Percentiles rank a stretch among this genome's conserved stretches.
phyloP scores from a whole-genome alignment of 1,140 invertebrate species.

The Yoshiicerus persimilis region DNA sequence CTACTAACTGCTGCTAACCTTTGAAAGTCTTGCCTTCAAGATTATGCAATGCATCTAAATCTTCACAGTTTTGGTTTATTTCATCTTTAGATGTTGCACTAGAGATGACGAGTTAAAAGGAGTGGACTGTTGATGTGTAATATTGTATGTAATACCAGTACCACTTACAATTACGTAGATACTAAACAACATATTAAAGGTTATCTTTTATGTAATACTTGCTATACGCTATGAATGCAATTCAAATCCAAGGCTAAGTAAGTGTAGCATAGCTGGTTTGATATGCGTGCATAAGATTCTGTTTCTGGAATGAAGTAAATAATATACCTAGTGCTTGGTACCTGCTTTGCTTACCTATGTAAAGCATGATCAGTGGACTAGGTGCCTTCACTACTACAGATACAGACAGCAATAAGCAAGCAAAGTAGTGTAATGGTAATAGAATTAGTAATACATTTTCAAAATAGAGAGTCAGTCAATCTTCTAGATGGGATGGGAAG shows the following conservation, averaged over 20 bases:
- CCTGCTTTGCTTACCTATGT: too few relatives aligned
- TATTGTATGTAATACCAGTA: not conserved
- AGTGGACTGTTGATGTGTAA: not conserved
- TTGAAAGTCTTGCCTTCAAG: not conserved
- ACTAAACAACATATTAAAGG: not conserved
- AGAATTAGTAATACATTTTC: not conserved
- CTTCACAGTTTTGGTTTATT: not conserved
- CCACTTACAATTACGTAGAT: not conserved
- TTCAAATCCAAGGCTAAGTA: not conserved
- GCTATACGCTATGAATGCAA: not conserved
- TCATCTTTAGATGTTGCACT: not conserved
- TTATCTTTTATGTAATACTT: too few relatives aligned
- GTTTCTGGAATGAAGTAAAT: too few relatives aligned
- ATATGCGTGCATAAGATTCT: not conserved
- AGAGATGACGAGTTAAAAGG: not conserved
- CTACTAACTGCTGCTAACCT: not conserved
- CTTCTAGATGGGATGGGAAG: not conserved
- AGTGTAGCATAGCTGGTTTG: too few relatives aligned
- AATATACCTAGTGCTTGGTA: too few relatives aligned
- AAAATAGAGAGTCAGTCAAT: not conserved
- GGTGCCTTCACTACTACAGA: too few relatives aligned
- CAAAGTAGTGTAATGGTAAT: not conserved
- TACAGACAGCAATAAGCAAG: not conserved
- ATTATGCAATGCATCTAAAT: not conserved
- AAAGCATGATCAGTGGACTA: too few relatives aligned